Conservation (phyloP, 2,888 invertebrate genomes). For the Lycaena phlaeas region DNA sequence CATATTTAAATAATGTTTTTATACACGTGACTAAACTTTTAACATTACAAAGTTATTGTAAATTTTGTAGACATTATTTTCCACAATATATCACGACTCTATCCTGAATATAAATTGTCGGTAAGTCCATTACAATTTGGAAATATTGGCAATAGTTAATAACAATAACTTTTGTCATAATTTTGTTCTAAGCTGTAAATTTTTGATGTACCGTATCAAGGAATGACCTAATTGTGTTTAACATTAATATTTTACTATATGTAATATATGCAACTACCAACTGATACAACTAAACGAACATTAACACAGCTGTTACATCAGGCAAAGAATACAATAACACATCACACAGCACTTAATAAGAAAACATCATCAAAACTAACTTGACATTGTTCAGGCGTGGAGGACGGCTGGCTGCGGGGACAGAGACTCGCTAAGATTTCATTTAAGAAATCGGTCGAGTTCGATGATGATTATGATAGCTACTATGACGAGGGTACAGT, state of each 20-base stretch:
- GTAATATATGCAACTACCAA: too few relatives aligned
- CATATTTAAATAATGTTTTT: too few relatives aligned
- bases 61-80: slow-evolving; percentile 14
- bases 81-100: slow-evolving; percentile 21
- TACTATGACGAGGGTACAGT: slow-evolving; percentile 64
- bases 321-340: too few relatives aligned
- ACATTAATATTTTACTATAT: too few relatives aligned
- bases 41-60: background rate
- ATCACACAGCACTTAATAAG: too few relatives aligned
- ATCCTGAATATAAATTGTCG: slow-evolving; percentile 4
- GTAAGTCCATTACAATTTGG: background rate
- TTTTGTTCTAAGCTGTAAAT: too few relatives aligned
- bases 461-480: slow-evolving; percentile 69
- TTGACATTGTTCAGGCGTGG: slow-evolving; percentile 61
- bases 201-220: too few relatives aligned
- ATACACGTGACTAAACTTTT: too few relatives aligned
- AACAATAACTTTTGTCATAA: too few relatives aligned
- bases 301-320: too few relatives aligned
- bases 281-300: too few relatives aligned
- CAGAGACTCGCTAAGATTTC: slow-evolving; percentile 69
- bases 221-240: too few relatives aligned
- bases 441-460: slow-evolving; percentile 63
- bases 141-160: background rate
- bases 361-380: slow-evolving; percentile 38
- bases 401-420: slow-evolving; percentile 69